A percentile compares a stretch with the other conserved stretches of the same genome.
Conservation (phyloP, 2,888 invertebrate genomes). For the Oscheius sp. region DNA sequence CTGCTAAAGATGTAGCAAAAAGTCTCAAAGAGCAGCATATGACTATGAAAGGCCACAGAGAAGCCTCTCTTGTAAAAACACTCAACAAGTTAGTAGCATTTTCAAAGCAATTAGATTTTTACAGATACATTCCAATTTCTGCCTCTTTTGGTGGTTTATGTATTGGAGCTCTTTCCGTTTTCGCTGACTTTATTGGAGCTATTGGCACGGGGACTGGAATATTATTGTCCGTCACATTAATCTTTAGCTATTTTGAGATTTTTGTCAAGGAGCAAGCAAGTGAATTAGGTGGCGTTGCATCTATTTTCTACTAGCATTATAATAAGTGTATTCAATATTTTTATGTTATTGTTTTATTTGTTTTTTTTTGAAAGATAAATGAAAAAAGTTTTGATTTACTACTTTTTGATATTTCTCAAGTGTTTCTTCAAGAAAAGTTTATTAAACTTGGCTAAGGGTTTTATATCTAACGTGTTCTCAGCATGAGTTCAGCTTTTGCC, state of each 20-base stretch:
- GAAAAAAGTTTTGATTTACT: no score
- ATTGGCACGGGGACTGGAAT: slow-evolving; percentile 84
- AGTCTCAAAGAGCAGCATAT: slow-evolving; percentile 99
- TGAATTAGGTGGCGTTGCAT: slow-evolving; percentile 99
- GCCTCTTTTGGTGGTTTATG: slow-evolving; percentile 99
- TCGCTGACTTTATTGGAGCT: slow-evolving; percentile 91
- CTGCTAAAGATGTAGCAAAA: slow-evolving; percentile 93
- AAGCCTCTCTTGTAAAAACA: slow-evolving; percentile 99
- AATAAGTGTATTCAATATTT: not conserved
- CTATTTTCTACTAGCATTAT: slow-evolving; percentile 86
- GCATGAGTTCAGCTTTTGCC: no score
- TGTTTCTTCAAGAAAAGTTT: not conserved
- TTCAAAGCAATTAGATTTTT: not conserved
- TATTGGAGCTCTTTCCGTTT: slow-evolving; percentile 96
- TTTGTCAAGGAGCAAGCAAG: slow-evolving; percentile 99
- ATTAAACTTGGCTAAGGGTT: no score
- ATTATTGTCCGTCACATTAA: slow-evolving; percentile 96
- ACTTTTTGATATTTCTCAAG: not conserved
- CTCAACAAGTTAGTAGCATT: slow-evolving; percentile 79
- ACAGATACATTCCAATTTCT: slow-evolving; percentile 92
- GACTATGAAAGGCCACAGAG: slow-evolving; percentile 99
- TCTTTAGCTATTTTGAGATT: slow-evolving; percentile 99
- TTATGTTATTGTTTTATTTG: not conserved
- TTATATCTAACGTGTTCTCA: no score
- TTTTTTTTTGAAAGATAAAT: not conserved